phyloP scores from a whole-genome alignment of 2,797 vertebrate species.

The Bovichtus diacanthus region DNA sequence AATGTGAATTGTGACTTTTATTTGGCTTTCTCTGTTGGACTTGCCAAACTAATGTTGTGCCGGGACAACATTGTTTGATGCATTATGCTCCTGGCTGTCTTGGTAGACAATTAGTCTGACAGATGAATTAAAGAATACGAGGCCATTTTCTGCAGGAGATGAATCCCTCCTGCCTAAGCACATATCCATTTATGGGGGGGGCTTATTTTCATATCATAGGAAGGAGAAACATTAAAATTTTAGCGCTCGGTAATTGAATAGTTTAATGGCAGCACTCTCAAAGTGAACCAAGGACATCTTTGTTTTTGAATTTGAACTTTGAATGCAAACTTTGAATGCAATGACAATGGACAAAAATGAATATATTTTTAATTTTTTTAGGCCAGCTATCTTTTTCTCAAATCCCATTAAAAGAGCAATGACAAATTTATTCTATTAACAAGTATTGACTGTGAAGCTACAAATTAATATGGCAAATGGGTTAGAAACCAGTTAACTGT shows the following conservation, averaged over 20 bases:
- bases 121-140: conserved; percentile 79
- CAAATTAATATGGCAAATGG: neutral
- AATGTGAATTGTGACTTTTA: conserved; percentile 66
- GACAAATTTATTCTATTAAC: neutral
- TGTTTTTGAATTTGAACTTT: conserved; percentile 43
- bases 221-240: conserved; percentile 71
- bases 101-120: conserved; percentile 78
- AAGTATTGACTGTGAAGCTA: neutral
- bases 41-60: conserved; percentile 69
- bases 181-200: conserved; percentile 65
- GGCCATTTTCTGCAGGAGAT: conserved; percentile 73
- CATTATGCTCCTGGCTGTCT: conserved; percentile 74
- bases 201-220: conserved; percentile 65
- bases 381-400: neutral
- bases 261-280: conserved; percentile 63
- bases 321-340: conserved; percentile 37
- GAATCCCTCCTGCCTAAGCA: conserved; percentile 68
- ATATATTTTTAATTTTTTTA: too few relatives aligned
- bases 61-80: conserved; percentile 66
- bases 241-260: conserved; percentile 67
- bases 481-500: neutral
- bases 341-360: conserved; percentile 16
- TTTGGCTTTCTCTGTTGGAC: conserved; percentile 65
- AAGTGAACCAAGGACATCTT: conserved; percentile 69
- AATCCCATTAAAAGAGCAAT: neutral